These are phyloP conservation scores for Calycopis cecrops DNA, from an alignment of 1,140 invertebrate genomes.

Conservation along the genomic window DNA sequence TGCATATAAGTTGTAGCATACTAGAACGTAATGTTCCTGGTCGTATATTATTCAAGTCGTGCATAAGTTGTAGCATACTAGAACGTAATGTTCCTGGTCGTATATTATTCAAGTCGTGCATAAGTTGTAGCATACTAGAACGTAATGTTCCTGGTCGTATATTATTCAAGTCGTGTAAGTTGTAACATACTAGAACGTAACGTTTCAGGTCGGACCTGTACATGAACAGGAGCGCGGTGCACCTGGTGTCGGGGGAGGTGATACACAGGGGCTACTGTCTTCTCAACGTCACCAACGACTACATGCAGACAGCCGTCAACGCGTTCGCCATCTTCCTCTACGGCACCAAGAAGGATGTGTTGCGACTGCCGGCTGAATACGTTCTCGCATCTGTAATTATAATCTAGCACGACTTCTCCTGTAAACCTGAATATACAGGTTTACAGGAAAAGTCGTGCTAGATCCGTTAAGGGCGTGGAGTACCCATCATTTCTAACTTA, in stretches of 20 bases:
- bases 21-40: too few relatives aligned
- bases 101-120: too few relatives aligned
- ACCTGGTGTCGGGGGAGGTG: conserved; percentile 36
- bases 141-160: background rate
- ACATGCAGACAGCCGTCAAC: conserved; percentile 60
- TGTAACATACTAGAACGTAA: background rate
- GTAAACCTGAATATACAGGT: too few relatives aligned
- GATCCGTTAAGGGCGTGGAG: too few relatives aligned
- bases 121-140: too few relatives aligned
- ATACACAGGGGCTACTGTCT: conserved; percentile 38
- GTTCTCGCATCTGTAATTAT: conserved; percentile 52
- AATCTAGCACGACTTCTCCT: too few relatives aligned
- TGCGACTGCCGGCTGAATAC: conserved; percentile 41
- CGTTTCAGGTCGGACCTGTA: conserved; percentile 40
- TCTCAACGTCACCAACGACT: conserved; percentile 46
- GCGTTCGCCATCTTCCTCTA: conserved; percentile 54
- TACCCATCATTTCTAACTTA: too few relatives aligned
- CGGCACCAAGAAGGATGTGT: conserved; percentile 40
- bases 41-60: too few relatives aligned
- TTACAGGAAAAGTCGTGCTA: too few relatives aligned
- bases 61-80: too few relatives aligned
- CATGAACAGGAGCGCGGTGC: conserved; percentile 38
- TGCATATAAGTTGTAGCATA: too few relatives aligned
- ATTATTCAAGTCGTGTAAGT: background rate
- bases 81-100: too few relatives aligned